Base-by-base conservation (phyloP, 1,140 invertebrate genomes). In the Drosophila obscura region DNA sequence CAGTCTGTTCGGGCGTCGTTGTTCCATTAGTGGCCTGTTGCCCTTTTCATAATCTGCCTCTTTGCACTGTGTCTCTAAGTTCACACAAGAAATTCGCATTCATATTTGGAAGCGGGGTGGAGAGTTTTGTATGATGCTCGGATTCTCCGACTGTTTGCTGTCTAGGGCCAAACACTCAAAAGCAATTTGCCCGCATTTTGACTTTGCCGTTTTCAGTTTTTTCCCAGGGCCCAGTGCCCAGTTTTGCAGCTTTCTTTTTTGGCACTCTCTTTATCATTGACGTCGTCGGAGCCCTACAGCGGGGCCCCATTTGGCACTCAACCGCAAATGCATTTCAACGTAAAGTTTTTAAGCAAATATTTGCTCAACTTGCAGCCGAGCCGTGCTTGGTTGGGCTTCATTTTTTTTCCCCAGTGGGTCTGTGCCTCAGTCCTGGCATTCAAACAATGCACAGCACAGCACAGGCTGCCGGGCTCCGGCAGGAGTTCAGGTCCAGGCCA, bases 291-390 rank as follows among this genome's bases (percentile, higher is more conserved):
- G 69, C 58, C 58, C 19, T 19, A 19, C 19, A 19, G 48, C 63
- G 67, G 80, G 35, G 35, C 35, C 35, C 35, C 35, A 39, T 60
- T 87, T 79, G 79, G 79, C 84, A 87, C 83, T 87, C 83, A 83
- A 88, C 83, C 83, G 80, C 83, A 88, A 88, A 88, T 88, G 83
- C 83, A 89, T 88, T 88, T 88, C 83, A 88, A 88, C 84, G 83
- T 80, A 88, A 88, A 88, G 84, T 88, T 88, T 88, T 88, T 83
- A 89, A 89, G 80, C 80, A 88, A 90, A 90, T 90, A 90, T 90
- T 90, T 90, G 87, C 79, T 65, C 87, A 90, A 90, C 63, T 90
- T 88, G 80, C 79, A 79, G 83, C 56, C 79, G 39, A 48, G 49
- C 58, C 48, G 52, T 68, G 57, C 52, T 67, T 44, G 48, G 48